phyloP scores from a whole-genome alignment of 2,797 vertebrate genomes.

The Rhinatrema bivittatum region DNA sequence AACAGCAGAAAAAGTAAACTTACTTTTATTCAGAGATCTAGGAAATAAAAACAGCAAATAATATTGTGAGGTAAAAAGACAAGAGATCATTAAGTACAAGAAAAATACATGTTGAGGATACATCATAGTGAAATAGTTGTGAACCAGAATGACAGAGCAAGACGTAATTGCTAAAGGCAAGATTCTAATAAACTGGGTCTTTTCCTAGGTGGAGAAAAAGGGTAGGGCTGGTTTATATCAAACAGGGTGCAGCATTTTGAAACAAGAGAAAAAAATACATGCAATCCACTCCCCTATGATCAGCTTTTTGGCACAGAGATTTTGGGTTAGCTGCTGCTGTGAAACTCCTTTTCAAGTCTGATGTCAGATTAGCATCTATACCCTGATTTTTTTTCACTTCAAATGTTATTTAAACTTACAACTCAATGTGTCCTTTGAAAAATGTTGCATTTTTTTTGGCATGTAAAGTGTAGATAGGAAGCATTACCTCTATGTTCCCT shows the following conservation, averaged over 20 bases:
- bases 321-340: too few species aligned
- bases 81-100: not conserved
- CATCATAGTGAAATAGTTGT: not conserved
- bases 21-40: too few species aligned
- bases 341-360: too few species aligned
- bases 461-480: too few species aligned
- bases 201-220: slow-evolving; percentile 1
- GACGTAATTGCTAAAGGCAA: not conserved
- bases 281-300: not conserved
- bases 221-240: not conserved
- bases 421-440: too few species aligned
- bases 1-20: too few species aligned
- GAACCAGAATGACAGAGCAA: not conserved
- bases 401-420: too few species aligned
- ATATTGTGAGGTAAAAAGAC: not conserved
- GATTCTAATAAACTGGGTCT: not conserved
- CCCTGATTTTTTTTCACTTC: too few species aligned
- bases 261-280: not conserved
- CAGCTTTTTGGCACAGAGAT: not conserved
- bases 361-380: too few species aligned
- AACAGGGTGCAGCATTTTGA: not conserved
- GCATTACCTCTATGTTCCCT: too few species aligned
- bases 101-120: not conserved
- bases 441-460: too few species aligned
- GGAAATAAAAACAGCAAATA: too few species aligned